Evolutionary conservation across 2,888 invertebrate genomes (phyloP).

Genomic region (Lepidonotus clava): DNA sequence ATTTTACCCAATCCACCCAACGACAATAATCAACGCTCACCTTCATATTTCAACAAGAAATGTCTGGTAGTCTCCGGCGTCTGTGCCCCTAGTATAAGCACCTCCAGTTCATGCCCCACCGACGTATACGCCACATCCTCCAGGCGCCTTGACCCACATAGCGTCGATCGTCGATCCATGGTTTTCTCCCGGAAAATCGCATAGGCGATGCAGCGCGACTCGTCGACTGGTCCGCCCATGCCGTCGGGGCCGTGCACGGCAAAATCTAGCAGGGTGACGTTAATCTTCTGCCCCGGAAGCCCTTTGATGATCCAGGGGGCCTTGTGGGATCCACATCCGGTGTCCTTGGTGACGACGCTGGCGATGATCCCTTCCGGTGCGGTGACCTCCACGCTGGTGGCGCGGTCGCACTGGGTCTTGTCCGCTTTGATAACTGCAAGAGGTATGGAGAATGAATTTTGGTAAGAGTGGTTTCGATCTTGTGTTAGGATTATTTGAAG

Average conservation of each 20-base stretch:
- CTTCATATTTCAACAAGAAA: slow-evolving; percentile 57
- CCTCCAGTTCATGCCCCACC: slow-evolving; percentile 30
- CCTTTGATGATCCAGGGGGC: slow-evolving; percentile 58
- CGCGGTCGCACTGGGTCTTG: slow-evolving; percentile 6
- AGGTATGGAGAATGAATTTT: not conserved
- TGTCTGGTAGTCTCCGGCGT: slow-evolving; percentile 40
- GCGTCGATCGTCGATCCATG: slow-evolving; percentile 31
- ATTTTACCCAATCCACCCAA: too few relatives aligned
- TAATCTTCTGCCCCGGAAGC: slow-evolving; percentile 58
- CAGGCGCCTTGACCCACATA: slow-evolving; percentile 49
- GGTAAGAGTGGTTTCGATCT: not conserved
- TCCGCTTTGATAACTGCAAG: slow-evolving; percentile 50
- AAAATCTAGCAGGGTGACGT: slow-evolving; percentile 56
- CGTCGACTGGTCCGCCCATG: not conserved
- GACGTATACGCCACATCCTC: slow-evolving; percentile 52
- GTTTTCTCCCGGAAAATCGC: slow-evolving; percentile 56
- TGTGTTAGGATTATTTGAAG: too few relatives aligned
- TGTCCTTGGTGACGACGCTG: slow-evolving; percentile 59
- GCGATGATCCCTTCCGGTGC: slow-evolving; percentile 57
- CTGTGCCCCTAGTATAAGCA: slow-evolving; percentile 47
- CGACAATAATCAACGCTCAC: slow-evolving; percentile 17
- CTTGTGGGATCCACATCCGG: slow-evolving; percentile 58
- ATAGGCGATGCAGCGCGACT: slow-evolving; percentile 55
- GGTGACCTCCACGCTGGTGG: slow-evolving; percentile 35
- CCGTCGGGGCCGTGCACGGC: not conserved